These are phyloP conservation scores for Sylvietta virens DNA, from an alignment of 2,113 vertebrate species.

Conservation along the genomic window DNA sequence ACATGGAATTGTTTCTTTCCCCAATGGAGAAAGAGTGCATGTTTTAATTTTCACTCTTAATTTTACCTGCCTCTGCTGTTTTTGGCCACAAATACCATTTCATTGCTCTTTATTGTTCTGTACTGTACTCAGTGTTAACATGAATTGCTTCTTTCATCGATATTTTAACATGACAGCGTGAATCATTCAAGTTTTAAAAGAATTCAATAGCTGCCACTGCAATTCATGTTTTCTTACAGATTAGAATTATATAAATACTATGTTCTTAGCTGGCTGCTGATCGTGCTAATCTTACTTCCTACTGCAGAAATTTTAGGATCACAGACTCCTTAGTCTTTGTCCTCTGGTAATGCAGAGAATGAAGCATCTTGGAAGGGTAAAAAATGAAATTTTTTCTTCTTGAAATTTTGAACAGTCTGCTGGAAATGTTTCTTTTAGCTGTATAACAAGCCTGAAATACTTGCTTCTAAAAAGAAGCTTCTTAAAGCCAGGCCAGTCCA, in stretches of 20 bases:
- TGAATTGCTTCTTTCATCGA: neutral
- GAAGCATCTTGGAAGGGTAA: neutral
- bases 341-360: neutral
- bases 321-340: neutral
- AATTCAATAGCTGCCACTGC: neutral
- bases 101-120: neutral
- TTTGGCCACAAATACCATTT: neutral
- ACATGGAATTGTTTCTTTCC: neutral
- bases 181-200: neutral
- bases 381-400: too few relatives aligned
- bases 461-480: neutral
- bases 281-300: neutral
- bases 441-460: neutral
- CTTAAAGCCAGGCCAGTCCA: neutral
- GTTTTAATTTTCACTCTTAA: neutral
- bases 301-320: neutral
- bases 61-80: neutral
- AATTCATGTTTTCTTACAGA: neutral
- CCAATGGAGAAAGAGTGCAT: neutral
- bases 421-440: neutral
- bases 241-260: neutral
- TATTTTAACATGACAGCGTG: neutral
- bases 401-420: neutral
- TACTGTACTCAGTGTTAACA: neutral
- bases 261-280: neutral